These are phyloP conservation scores for Amazona finschi DNA, from an alignment of 2,797 vertebrate species.

Conservation along the genomic window DNA sequence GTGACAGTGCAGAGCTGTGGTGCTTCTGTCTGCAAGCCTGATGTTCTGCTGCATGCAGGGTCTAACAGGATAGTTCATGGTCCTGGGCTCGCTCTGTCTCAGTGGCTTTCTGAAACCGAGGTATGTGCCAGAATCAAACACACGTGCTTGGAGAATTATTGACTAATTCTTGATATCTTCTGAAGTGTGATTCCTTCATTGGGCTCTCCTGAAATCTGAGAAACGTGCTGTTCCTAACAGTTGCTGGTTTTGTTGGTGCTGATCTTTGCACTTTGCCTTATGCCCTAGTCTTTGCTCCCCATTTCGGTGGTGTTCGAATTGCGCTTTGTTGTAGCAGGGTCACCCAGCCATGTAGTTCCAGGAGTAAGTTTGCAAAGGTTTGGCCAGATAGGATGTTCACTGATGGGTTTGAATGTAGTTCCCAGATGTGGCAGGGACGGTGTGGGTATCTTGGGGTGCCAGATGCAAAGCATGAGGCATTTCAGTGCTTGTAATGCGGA, in stretches of 20 bases:
- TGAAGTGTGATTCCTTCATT: background rate
- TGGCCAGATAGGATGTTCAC: background rate
- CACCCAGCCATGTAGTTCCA: background rate
- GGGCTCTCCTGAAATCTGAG: background rate
- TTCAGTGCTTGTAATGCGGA: background rate
- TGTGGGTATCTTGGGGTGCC: background rate
- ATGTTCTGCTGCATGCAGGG: background rate
- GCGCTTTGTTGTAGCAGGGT: background rate
- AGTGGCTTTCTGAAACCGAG: background rate
- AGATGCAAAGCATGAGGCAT: background rate
- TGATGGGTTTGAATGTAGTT: background rate
- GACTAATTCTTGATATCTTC: background rate
- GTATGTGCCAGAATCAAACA: background rate
- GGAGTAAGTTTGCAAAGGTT: background rate
- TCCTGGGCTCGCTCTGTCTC: background rate
- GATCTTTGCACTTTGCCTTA: constrained; percentile 38
- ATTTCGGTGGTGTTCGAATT: background rate
- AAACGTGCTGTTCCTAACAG: background rate
- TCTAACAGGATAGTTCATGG: rapidly evolving
- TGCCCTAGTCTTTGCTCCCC: background rate
- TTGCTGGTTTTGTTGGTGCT: background rate
- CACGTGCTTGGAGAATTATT: rapidly evolving
- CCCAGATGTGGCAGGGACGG: background rate
- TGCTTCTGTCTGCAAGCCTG: background rate
- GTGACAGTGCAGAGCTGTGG: background rate